phyloP scores from a whole-genome alignment of 2,113 vertebrate species.

The Benitochromis conjunctus region DNA sequence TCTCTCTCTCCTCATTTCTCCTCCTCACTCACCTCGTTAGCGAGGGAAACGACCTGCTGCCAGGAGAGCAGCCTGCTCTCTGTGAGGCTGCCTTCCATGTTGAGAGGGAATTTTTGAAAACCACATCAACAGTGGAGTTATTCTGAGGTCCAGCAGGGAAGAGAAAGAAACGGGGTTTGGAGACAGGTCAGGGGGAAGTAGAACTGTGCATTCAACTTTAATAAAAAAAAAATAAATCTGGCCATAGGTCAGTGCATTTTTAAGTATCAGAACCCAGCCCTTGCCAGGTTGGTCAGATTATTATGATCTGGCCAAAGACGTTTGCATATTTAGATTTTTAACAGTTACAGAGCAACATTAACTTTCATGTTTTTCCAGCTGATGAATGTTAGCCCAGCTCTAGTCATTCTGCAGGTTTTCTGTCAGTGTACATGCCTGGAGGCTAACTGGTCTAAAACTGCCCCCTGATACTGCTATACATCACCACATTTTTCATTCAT shows the following conservation, averaged over 20 bases:
- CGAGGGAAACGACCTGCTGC: neutral
- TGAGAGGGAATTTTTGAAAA: slow-evolving; percentile 1
- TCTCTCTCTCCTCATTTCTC: neutral
- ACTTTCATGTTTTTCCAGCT: too few relatives aligned
- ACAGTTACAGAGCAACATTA: neutral
- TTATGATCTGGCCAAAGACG: neutral
- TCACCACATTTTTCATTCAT: neutral
- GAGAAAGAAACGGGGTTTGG: neutral
- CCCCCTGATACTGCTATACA: neutral
- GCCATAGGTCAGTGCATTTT: neutral
- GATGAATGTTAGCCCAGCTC: too few relatives aligned
- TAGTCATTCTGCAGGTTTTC: too few relatives aligned
- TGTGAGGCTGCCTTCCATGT: neutral
- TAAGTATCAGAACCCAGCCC: neutral
- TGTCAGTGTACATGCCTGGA: neutral
- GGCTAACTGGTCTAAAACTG: neutral
- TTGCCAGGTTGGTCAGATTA: neutral
- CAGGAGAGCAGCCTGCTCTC: neutral
- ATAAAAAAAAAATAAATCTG: neutral
- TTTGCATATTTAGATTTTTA: neutral
- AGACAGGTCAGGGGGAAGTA: neutral
- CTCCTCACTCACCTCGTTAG: neutral
- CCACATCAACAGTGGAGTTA: neutral
- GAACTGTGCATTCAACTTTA: neutral
- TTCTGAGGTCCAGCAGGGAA: neutral